Evolutionary conservation across 2,888 invertebrate species (phyloP), one percentile per base, ranked within the genome.

Genomic region (Labia minor): DNA sequence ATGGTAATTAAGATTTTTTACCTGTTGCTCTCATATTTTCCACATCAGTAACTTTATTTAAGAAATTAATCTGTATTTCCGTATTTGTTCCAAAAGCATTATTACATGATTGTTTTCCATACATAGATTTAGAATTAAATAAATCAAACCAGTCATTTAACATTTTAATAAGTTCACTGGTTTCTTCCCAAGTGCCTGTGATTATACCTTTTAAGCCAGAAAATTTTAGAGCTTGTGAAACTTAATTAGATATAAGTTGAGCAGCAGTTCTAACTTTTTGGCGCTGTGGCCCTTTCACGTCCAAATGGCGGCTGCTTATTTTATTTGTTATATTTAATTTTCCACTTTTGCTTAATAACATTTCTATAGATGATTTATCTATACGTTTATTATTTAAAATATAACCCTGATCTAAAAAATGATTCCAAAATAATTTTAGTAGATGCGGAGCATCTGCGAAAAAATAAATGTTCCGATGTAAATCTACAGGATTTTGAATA

Each of bases 121-220:
- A 33, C 49, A 14, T 49, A 49, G 49, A 49, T 49, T 14, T 49
- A 49, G 49, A 49, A 49, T 49, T 49, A 49, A 49, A 49, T 49
- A 49, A 49, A 49, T 49, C 49, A 49, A 49, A 49, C 49, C 49
- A 49, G n/a, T 49, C 49, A 49, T 49, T 49, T 49, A 49, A 49
- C 49, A 49, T 49, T 49, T 49, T 49, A 49, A 49, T 49, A 49
- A 49, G 49, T 49, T 49, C 49, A 14, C 49, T 49, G 49, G 49
- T 49, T 49, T 49, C 49, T 16, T 49, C 49, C 49, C 49, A 49
- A 49, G 3, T 49, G 49, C 49, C 49, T 49, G 14, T 10, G 49
- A 49, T 49, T 49, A 49, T 49, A 49, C 49, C 49, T 10, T 49
- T 49, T 49, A 49, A 49, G 49, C 49, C 49, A 49, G 8, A 49